Evolutionary conservation across 2,113 vertebrate species (phyloP), one percentile per base, ranked within the genome.

Genomic region (Lipotes vexillifer): DNA sequence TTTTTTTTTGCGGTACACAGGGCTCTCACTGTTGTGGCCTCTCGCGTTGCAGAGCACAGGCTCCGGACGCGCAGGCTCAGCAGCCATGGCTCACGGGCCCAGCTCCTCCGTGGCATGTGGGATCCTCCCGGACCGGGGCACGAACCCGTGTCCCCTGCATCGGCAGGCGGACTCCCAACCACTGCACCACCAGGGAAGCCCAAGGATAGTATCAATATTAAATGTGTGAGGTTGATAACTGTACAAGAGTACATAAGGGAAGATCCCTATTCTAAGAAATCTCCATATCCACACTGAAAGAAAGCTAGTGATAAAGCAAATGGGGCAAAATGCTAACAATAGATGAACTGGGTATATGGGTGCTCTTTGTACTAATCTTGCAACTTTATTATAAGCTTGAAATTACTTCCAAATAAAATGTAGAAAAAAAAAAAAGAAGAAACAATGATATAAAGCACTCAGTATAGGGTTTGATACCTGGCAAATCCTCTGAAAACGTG

Each of bases 391-490:
- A 12, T 71, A 84, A 89, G 94, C n/a, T 80, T 41, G 31, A 90
- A 82, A 93, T 90, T 88, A 92, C 74, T 94, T 96, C 72, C 69
- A 71, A 92, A 94, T 77, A 69, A 49, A 94, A 88, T 71, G 31
- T 27, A 18, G 57, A 52, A 59, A 25, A 69, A 61, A 88, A 25
- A 15, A 15, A 14, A 11, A 38, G 31, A 33, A 90, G 41, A 59
- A 96, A 10, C 65, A 89, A 49, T 21, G 21, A 27, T 25, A 36
- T 7, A 55, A 71, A 69, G 4, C 61, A 46, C 21, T 66, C 44
- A 57, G 20, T n/a, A 1, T 31, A 17, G 15, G 61, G 36, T 49
- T 52, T 55, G 38, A 59, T 85, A 65, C 38, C 36, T 74, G 61
- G 77, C n/a, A 94, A 85, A 55, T 41, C 33, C 29, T 78, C 23